phyloP scores from a whole-genome alignment of 2,797 vertebrate species.

The Pangasius krempfi region DNA sequence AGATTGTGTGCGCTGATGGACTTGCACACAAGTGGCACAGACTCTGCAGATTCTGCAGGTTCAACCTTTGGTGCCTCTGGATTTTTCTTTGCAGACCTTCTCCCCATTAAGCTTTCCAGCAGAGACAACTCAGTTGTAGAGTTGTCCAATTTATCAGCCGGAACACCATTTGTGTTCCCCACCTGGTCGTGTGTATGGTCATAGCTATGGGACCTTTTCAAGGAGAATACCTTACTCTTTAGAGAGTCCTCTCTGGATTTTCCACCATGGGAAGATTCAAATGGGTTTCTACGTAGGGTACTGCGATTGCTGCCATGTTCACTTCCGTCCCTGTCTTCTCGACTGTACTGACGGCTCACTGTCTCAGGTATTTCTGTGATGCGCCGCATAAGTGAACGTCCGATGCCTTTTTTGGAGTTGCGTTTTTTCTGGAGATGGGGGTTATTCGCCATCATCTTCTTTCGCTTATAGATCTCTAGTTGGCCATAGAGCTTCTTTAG shows the following conservation, averaged over 20 bases:
- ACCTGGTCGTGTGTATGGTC: conserved; percentile 90
- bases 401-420: conserved; percentile 96
- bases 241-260: conserved; percentile 86
- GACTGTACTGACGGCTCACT: conserved; percentile 91
- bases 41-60: conserved; percentile 84
- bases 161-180: conserved; percentile 77
- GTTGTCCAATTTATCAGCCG: conserved; percentile 80
- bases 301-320: conserved; percentile 85
- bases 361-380: conserved; percentile 97
- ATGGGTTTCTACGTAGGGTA: conserved; percentile 78
- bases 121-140: conserved; percentile 80
- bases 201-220: conserved; percentile 94
- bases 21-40: conserved; percentile 93
- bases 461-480: conserved; percentile 94
- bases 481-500: conserved; percentile 96
- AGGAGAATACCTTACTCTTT: conserved; percentile 85
- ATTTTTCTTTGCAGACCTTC: conserved; percentile 79
- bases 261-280: conserved; percentile 78
- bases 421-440: conserved; percentile 98
- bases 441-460: conserved; percentile 99
- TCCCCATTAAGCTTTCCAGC: conserved; percentile 82
- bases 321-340: conserved; percentile 85
- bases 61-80: conserved; percentile 78
- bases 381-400: conserved; percentile 92
- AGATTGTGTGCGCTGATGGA: conserved; percentile 95